Percentiles rank a stretch among this genome's conserved stretches.
Conservation (phyloP, 2,113 vertebrate species). For the Glareola pratincola region DNA sequence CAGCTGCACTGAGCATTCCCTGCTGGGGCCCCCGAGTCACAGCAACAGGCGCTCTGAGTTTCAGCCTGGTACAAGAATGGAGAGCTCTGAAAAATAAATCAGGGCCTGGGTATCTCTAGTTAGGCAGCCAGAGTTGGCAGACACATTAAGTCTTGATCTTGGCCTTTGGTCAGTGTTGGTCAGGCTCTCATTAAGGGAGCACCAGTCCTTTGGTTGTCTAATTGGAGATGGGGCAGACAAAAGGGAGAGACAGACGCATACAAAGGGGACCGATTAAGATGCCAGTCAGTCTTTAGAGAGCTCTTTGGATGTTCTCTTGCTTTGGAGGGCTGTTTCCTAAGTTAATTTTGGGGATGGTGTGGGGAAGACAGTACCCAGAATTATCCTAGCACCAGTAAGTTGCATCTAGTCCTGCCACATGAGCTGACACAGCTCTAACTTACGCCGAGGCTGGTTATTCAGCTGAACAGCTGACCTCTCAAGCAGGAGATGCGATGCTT, state of each 20-base stretch:
- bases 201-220: background rate
- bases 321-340: background rate
- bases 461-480: background rate
- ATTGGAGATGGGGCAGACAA: background rate
- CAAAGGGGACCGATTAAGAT: background rate
- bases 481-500: fast-evolving
- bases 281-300: background rate
- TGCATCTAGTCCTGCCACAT: background rate
- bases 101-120: background rate
- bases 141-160: background rate
- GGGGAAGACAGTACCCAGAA: background rate
- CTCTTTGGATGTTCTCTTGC: background rate
- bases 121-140: background rate
- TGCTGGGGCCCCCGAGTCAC: background rate
- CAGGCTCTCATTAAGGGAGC: background rate
- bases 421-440: background rate
- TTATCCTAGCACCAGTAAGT: background rate
- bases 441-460: background rate
- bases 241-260: background rate
- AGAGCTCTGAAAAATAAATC: background rate
- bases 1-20: background rate
- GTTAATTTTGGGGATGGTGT: background rate
- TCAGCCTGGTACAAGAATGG: background rate
- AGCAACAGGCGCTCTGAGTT: fast-evolving
- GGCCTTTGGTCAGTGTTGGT: background rate